Base-by-base conservation (phyloP, 2,888 invertebrate species). In the Agonopterix subpropinquella region DNA sequence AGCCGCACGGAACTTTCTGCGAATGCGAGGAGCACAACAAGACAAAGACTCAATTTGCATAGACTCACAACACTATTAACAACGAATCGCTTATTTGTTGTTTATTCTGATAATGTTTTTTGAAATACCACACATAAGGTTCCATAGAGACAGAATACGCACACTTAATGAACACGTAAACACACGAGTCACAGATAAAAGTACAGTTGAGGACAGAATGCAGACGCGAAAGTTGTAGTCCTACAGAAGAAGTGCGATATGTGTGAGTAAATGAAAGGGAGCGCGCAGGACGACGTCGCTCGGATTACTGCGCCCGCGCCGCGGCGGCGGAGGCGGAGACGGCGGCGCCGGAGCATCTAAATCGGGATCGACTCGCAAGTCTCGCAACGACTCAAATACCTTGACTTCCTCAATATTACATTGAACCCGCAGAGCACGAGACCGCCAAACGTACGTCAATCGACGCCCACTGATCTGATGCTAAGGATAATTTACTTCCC, bases 351-450 rank as follows among this genome's bases (percentile, higher is more conserved):
- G 85, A 77, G 78, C 82, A 85, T 82, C 88, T 88, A 88, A 87
- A 85, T 88, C 86, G 86, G 88, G 88, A 88, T 80, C 82, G 82
- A 79, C 83, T 85, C 80, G 77, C 83, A 77, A 84, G 77, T 85
- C 87, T 83, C 86, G 78, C 80, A 72, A 77, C 86, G 83, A 80
- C 85, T 87, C 85, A 87, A 87, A 88, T 88, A 88, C 88, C 87
- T 87, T 87, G 87, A 87, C 87, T 88, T 88, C 88, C 88, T 88
- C 86, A 86, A 88, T 86, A 88, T 86, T 86, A 88, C 88, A 86
- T 87, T 87, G 88, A 88, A 88, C 88, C 84, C 88, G 67, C 11
- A 13, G 13, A n/a, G 42, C 11, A 13, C 11, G 11, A 11, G 42
- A 42, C 42, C 13, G 83, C 78, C 78, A 73, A 74, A 85, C 86